Evolutionary conservation across 2,888 invertebrate genomes (phyloP), one percentile per base, ranked within the genome.

Genomic region (Anarsia innoxiella): DNA sequence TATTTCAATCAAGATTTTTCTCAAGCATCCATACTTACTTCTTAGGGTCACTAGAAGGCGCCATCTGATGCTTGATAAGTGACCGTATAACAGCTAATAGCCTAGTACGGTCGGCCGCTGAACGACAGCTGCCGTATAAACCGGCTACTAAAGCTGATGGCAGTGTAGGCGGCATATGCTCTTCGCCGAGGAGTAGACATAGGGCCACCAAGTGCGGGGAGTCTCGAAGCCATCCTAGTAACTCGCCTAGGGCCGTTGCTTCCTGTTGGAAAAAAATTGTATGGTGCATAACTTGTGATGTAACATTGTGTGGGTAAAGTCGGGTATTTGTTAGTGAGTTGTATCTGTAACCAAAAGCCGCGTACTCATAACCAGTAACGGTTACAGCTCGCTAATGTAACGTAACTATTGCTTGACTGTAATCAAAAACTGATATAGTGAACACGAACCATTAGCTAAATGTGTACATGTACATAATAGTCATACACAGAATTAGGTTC

Each of bases 11-110:
- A n/a, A n/a, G n/a, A n/a, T n/a, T n/a, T n/a, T n/a, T n/a, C n/a
- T n/a, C n/a, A n/a, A n/a, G n/a, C n/a, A n/a, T n/a, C n/a, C n/a
- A 8, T 34, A 72, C 80, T 73, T 48, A 85, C 85, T 83, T 84
- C 38, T 77, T 62, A 2, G 86, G 84, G 46, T 85, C 84, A 44
- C 52, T 60, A 1, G 77, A 66, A 0, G 66, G 68, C 9, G 73
- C 77, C 59, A 85, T 54, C 49, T 83, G 82, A 39, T 85, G 76
- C 36, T 79, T 82, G 52, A 83, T 73, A 10, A 86, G 59, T 1
- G 77, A 72, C 6, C 78, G 52, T 25, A 86, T 56, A 8, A 86
- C 78, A 0, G 72, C 75, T 23, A 80, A 50, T 8, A 83, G 60
- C 16, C 71, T 51, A 1, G 74, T 70, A 28, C 80, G 56, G 53